phyloP scores from a whole-genome alignment of 1,140 invertebrate genomes.

The Aphidius gifuensis region DNA sequence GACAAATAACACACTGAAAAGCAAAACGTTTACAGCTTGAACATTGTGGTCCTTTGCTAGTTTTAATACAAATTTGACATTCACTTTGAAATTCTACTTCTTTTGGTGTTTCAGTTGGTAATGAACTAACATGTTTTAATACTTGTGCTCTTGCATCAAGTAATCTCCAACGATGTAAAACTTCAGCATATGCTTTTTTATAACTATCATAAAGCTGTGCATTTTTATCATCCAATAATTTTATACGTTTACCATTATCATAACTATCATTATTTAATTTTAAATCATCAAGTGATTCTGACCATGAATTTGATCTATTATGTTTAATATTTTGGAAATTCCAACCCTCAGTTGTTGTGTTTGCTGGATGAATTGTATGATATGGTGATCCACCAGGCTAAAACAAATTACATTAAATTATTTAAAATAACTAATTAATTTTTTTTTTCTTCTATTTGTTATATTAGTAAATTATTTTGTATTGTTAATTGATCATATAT shows the following conservation, averaged over 20 bases:
- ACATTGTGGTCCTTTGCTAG: slow-evolving; percentile 61
- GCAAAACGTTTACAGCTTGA: slow-evolving; percentile 67
- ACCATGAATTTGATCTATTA: slow-evolving; percentile 84
- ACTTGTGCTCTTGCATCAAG: slow-evolving; percentile 78
- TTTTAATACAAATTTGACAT: slow-evolving; percentile 68
- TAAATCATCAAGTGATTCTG: slow-evolving; percentile 77
- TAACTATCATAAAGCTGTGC: slow-evolving; percentile 77
- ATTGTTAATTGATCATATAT: background rate
- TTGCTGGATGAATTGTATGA: slow-evolving; percentile 84
- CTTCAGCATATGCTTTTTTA: slow-evolving; percentile 84
- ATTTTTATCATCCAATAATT: slow-evolving; percentile 56
- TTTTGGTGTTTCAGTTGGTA: slow-evolving; percentile 59
- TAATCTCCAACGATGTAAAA: slow-evolving; percentile 80
- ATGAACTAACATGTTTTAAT: slow-evolving; percentile 70
- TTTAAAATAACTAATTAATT: background rate
- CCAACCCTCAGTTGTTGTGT: slow-evolving; percentile 76
- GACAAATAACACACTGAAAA: slow-evolving; percentile 80
- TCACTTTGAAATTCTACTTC: slow-evolving; percentile 75
- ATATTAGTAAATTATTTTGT: background rate
- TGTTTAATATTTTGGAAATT: slow-evolving; percentile 67
- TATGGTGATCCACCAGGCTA: slow-evolving; percentile 80
- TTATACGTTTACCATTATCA: slow-evolving; percentile 41
- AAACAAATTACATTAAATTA: slow-evolving; percentile 26
- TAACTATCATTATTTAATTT: slow-evolving; percentile 49
- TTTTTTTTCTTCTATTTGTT: background rate